These are phyloP conservation scores for Hippocampus guttulatus DNA, from an alignment of 2,113 vertebrate species.

Conservation along the genomic window DNA sequence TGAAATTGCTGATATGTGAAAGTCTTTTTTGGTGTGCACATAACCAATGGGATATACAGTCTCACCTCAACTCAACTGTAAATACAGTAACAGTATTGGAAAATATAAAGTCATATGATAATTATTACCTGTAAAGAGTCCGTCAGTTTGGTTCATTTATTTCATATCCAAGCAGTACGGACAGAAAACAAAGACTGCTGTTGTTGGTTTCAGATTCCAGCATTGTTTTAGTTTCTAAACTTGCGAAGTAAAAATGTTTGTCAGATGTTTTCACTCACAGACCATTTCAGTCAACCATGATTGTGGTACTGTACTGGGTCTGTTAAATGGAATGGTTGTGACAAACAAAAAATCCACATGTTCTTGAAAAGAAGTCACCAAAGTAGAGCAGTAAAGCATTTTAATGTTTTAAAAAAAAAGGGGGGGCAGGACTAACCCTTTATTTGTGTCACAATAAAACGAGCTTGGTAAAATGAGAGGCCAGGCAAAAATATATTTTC, in stretches of 20 bases:
- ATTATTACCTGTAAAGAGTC: neutral
- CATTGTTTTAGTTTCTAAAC: neutral
- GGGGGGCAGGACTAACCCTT: neutral
- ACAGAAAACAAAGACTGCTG: neutral
- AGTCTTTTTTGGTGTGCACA: neutral
- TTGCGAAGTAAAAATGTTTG: neutral
- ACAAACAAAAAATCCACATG: neutral
- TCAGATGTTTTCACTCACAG: neutral
- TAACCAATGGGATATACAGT: neutral
- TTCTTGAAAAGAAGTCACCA: neutral
- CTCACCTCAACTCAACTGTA: too few relatives aligned
- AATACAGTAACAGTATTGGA: neutral
- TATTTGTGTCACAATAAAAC: neutral
- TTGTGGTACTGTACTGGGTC: neutral
- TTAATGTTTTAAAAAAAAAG: neutral
- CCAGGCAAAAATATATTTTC: neutral
- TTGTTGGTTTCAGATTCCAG: neutral
- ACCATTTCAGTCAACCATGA: neutral
- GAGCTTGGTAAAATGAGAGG: neutral
- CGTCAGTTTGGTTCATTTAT: neutral
- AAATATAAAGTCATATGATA: neutral
- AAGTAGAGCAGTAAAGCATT: neutral
- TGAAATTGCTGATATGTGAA: neutral
- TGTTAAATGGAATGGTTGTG: neutral
- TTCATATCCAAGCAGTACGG: neutral